These are phyloP conservation scores for Sebastiscus albofasciatus DNA, from an alignment of 2,797 vertebrate species.

Conservation along the genomic window DNA sequence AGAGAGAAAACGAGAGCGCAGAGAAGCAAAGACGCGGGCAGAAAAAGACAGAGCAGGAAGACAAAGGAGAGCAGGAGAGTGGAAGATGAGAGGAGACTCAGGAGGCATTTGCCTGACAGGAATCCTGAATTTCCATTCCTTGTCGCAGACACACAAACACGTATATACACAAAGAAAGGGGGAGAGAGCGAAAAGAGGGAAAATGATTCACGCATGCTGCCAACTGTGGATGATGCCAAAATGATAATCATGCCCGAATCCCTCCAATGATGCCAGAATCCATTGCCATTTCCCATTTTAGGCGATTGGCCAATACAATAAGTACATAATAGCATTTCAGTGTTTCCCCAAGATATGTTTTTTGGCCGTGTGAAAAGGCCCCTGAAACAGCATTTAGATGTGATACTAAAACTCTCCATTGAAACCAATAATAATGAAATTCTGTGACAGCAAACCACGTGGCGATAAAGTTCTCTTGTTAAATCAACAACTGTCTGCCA, in stretches of 20 bases:
- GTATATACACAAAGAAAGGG: constrained; percentile 28
- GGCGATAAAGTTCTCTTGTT: constrained; percentile 52
- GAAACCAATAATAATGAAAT: constrained; percentile 70
- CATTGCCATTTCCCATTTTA: constrained; percentile 70
- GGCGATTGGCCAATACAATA: constrained; percentile 74
- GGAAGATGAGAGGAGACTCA: constrained; percentile 53
- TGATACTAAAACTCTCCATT: constrained; percentile 65
- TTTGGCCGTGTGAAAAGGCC: constrained; percentile 59
- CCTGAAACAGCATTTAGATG: constrained; percentile 63
- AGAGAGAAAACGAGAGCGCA: constrained; percentile 10
- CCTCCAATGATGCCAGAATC: constrained; percentile 70
- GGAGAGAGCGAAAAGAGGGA: constrained; percentile 31
- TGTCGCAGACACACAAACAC: constrained; percentile 43
- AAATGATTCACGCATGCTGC: constrained; percentile 62
- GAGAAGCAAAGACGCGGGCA: constrained; percentile 9
- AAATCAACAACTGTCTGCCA: constrained; percentile 66
- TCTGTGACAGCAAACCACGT: constrained; percentile 58
- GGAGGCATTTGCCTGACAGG: constrained; percentile 45
- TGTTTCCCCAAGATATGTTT: constrained; percentile 73
- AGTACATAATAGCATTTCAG: constrained; percentile 76
- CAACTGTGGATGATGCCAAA: constrained; percentile 68
- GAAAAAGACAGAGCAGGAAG: constrained; percentile 22
- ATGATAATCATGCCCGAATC: constrained; percentile 75
- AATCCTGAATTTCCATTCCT: constrained; percentile 47
- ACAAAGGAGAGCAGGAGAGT: constrained; percentile 37